Evolutionary conservation across 2,797 vertebrate species (phyloP).

Genomic region (Anguilla marmorata): DNA sequence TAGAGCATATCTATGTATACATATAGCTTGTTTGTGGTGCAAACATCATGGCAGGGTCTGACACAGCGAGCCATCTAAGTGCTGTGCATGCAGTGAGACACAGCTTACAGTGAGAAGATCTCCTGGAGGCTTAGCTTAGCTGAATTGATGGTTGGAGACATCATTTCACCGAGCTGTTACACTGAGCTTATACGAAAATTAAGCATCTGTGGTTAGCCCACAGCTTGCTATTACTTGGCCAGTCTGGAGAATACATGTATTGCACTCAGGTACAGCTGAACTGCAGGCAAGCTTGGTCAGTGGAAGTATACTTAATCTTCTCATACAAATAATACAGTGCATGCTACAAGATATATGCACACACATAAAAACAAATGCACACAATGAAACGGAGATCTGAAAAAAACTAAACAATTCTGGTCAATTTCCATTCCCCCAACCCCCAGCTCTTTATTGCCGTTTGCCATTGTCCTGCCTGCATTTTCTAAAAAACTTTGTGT

Average conservation of each 20-base stretch:
- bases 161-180: background rate
- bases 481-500: slow-evolving; percentile 17
- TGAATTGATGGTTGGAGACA: background rate
- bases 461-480: background rate
- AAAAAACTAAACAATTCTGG: background rate
- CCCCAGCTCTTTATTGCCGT: background rate
- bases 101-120: background rate
- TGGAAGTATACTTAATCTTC: background rate
- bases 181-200: background rate
- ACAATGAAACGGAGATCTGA: background rate
- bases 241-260: background rate
- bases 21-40: background rate
- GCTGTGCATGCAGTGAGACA: background rate
- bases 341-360: background rate
- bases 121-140: background rate
- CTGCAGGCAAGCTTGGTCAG: background rate
- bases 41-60: background rate
- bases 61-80: background rate
- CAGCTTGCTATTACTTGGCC: background rate
- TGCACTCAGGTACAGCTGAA: background rate
- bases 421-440: background rate
- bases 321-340: background rate
- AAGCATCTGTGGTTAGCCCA: background rate
- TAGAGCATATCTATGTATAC: background rate
- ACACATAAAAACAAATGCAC: background rate